Base-by-base conservation (phyloP, 2,797 vertebrate species). In the Microctenopoma steveboyesi region DNA sequence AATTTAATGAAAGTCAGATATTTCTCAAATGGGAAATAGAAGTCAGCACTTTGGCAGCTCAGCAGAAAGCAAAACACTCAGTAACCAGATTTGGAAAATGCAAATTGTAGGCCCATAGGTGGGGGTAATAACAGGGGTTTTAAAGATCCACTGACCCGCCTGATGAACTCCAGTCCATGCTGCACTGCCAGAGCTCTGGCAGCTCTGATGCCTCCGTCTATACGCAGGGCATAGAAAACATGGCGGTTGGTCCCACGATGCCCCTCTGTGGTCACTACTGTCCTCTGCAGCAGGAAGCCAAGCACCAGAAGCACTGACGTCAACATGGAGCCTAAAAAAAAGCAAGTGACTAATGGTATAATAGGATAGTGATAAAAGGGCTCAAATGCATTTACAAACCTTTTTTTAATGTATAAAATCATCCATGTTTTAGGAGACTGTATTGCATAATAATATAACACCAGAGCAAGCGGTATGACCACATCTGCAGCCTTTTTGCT, bases 1-100 rank as follows among this genome's bases (percentile, higher is more conserved):
- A 96, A 97, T 96, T 95, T 95, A 94, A 96, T 95, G 94, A 96
- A 95, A 95, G 93, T 93, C 94, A 95, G 93, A 96, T 95, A 95
- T 92, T 94, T 88, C 91, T 88, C 50, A 94, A 95, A 95, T 92
- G 94, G 93, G 93, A 97, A 95, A 94, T 93, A 94, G 92, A 91
- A 95, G 93, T 96, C 95, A 96, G 95, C 95, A 95, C 90, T 94
- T 96, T 95, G 91, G 94, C 93, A 93, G 95, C 91, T 94, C 92
- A 92, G 87, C 90, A 54, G 53, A 54, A 93, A 92, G 94, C 92
- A 90, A 92, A 84, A 89, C 83, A 72, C 88, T 88, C 84, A 89
- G 88, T 93, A 95, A 93, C 94, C 80, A 81, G 88, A 94, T 95
- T 94, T 93, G 68, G 85, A 90, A 90, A 92, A 95, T 93, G 91